Percentiles rank a stretch among this genome's conserved stretches.
phyloP scores from a whole-genome alignment of 2,888 invertebrate genomes.

The Emmelina monodactyla region DNA sequence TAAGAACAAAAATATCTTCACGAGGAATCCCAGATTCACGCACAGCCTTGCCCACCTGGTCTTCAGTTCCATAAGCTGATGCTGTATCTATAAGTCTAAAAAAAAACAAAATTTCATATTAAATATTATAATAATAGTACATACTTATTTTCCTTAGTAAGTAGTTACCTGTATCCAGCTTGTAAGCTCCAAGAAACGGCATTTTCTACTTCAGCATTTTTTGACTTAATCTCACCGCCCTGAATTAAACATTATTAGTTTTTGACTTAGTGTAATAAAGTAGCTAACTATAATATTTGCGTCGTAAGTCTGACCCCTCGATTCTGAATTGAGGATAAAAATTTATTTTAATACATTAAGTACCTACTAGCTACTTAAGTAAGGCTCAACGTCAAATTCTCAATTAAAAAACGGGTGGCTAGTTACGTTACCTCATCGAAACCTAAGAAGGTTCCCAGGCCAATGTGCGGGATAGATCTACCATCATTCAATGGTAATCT shows the following conservation, averaged over 20 bases:
- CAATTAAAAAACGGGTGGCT: neutral
- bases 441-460: slow-evolving; percentile 47
- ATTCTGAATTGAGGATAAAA: no score
- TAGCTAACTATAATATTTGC: no score
- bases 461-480: slow-evolving; percentile 37
- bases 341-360: no score
- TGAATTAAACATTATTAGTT: slow-evolving; percentile 19
- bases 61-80: slow-evolving; percentile 31
- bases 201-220: slow-evolving; percentile 26
- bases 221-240: slow-evolving; percentile 33
- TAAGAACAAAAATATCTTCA: slow-evolving; percentile 36
- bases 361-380: no score
- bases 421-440: slow-evolving; percentile 34
- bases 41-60: slow-evolving; percentile 33
- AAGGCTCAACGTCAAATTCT: no score
- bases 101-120: slow-evolving; percentile 2
- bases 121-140: neutral
- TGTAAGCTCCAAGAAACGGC: slow-evolving; percentile 36
- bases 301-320: no score
- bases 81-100: slow-evolving; percentile 42
- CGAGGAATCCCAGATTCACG: slow-evolving; percentile 27
- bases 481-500: slow-evolving; percentile 40
- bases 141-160: neutral
- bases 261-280: no score
- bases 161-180: slow-evolving; percentile 42